Percentiles rank a stretch among this genome's conserved stretches.
phyloP scores from a whole-genome alignment of 2,888 invertebrate species.

The Stenolophus ochropezus region DNA sequence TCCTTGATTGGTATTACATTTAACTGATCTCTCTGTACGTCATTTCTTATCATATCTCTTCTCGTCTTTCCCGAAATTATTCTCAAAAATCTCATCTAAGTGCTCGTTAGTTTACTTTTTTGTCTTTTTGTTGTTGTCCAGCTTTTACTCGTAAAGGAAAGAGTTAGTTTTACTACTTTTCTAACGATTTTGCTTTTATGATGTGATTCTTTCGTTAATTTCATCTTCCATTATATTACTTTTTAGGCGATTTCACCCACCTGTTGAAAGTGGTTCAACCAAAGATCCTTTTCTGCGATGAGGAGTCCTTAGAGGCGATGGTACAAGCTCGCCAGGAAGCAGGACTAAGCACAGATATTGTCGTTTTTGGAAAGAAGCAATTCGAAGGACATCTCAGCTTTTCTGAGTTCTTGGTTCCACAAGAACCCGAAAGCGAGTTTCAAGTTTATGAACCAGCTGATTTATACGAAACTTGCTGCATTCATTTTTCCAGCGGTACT shows the following conservation, averaged over 20 bases:
- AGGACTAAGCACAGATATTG: slow-evolving; percentile 58
- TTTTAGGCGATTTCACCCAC: slow-evolving; percentile 61
- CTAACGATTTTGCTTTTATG: no score
- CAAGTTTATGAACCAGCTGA: slow-evolving; percentile 20
- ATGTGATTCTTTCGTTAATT: no score
- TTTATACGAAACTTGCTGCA: slow-evolving; percentile 27
- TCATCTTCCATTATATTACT: no score
- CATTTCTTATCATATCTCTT: no score
- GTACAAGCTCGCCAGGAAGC: slow-evolving; percentile 64
- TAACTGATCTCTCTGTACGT: no score
- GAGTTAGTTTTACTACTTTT: no score
- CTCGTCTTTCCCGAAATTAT: no score
- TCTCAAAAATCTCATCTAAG: no score
- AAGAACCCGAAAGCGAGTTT: slow-evolving; percentile 52
- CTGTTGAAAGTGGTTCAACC: slow-evolving; percentile 67
- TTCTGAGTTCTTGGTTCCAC: slow-evolving; percentile 6
- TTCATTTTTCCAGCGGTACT: slow-evolving; percentile 63
- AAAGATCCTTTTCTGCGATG: slow-evolving; percentile 67
- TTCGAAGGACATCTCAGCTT: slow-evolving; percentile 5
- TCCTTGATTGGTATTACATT: no score
- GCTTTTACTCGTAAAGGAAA: no score
- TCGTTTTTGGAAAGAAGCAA: slow-evolving; percentile 30
- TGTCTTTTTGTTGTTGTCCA: no score
- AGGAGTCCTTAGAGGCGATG: slow-evolving; percentile 65
- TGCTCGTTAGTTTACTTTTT: no score